Conservation (phyloP, 53 echinoderm and acorn worm species). For the Apostichopus leukothele region DNA sequence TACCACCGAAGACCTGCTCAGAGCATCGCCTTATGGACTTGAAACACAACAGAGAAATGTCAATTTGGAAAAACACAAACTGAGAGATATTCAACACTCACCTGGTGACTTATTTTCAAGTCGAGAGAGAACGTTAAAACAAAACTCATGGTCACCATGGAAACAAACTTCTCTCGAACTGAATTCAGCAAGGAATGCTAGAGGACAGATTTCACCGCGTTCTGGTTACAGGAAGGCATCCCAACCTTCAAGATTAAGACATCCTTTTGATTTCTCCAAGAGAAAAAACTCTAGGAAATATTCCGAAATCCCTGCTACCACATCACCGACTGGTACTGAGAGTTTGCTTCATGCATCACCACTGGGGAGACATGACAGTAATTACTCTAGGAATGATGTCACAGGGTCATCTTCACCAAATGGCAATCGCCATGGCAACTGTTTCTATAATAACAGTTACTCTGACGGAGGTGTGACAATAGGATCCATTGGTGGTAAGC, state of each 20-base stretch:
- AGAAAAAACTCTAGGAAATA: not conserved
- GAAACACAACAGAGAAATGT: not conserved
- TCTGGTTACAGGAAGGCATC: not conserved
- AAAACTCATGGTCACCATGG: not conserved
- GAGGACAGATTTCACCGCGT: not conserved
- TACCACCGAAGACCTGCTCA: constrained; percentile 87
- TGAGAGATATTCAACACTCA: not conserved
- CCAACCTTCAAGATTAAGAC: not conserved
- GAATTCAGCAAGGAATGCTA: not conserved
- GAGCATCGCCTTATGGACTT: constrained; percentile 70
- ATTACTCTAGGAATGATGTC: not conserved
- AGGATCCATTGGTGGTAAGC: constrained; percentile 4
- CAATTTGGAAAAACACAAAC: not conserved
- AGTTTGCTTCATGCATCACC: constrained; percentile 38
- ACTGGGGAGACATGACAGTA: not conserved
- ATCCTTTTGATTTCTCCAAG: not conserved
- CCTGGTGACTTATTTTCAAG: not conserved
- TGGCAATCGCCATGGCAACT: not conserved
- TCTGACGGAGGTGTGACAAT: not conserved
- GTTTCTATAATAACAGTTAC: not conserved
- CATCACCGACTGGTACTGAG: constrained; percentile 1
- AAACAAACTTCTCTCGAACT: not conserved
- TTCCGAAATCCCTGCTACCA: not conserved
- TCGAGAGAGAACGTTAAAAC: not conserved
- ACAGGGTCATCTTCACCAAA: not conserved